These are phyloP conservation scores for Ophioderma brevispina DNA, from an alignment of 35 echinoderm and acorn worm genomes.

Conservation along the genomic window DNA sequence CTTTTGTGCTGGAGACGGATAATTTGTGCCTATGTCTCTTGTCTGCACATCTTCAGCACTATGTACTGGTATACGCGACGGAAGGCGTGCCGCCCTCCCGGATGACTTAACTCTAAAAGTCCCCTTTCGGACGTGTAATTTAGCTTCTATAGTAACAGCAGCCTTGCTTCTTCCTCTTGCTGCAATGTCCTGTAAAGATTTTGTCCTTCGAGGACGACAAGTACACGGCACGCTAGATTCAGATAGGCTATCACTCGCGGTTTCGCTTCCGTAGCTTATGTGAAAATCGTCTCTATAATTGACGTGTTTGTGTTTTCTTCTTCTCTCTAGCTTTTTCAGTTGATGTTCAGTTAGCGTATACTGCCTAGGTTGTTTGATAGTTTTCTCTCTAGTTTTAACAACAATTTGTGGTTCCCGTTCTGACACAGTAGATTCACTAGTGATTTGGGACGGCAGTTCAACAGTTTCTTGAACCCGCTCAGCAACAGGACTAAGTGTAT, in stretches of 20 bases:
- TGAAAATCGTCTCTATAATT: slow-evolving; percentile 70
- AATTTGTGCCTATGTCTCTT: not conserved
- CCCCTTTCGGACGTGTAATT: not conserved
- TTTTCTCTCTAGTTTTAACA: not conserved
- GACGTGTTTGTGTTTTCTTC: not conserved
- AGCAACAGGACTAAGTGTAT: slow-evolving; percentile 55
- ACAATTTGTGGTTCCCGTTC: not conserved
- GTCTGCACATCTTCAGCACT: not conserved
- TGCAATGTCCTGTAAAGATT: slow-evolving; percentile 44
- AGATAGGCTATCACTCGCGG: slow-evolving; percentile 62
- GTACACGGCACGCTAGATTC: slow-evolving; percentile 74
- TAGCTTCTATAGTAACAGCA: not conserved
- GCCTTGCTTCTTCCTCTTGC: too few relatives aligned
- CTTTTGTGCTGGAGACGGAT: not conserved
- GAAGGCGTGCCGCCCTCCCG: not conserved
- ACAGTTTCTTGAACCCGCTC: slow-evolving; percentile 17
- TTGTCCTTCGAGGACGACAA: slow-evolving; percentile 44
- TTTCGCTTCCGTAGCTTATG: slow-evolving; percentile 61
- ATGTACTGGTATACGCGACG: slow-evolving; percentile 8
- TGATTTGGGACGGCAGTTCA: slow-evolving; percentile 17
- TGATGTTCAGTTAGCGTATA: not conserved
- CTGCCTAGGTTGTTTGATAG: not conserved
- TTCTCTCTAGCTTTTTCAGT: not conserved
- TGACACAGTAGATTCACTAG: slow-evolving; percentile 55
- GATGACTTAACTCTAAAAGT: not conserved